Evolutionary conservation across 2,888 invertebrate genomes (phyloP), one percentile per base, ranked within the genome.

Genomic region (Argyra leucocephala): DNA sequence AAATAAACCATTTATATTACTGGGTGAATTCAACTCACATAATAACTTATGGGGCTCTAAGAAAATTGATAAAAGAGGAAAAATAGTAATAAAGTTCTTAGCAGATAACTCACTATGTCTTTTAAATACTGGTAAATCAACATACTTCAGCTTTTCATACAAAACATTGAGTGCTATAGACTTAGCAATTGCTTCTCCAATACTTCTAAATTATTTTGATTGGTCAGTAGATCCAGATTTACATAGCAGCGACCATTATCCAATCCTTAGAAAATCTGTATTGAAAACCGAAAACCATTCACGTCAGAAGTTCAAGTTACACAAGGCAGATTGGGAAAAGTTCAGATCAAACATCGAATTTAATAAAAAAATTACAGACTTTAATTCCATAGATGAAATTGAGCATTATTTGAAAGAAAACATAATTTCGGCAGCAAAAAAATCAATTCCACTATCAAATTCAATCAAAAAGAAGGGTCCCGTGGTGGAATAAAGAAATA

Each of bases 1-100:
- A 21, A 22, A 21, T 57, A 5, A 3, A 6, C 57, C 57, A 21
- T 57, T 57, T 57, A 57, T 57, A 21, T 4, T 57, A 5, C 9
- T n/a, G n/a, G 63, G 63, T 22, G 63, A 64, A 48, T 66, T 67
- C 36, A 67, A 67, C 36, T 65, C 65, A 21, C 66, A 67, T 58
- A 63, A 63, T 22, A 15, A 4, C 22, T 26, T 61, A 2, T 66
- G 64, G 66, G 66, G 64, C 2, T 66, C 63, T 9, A 37, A 65
- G n/a, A 65, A 37, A 60, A 66, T 36, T 21, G 60, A 61, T 31
- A 61, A 24, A 26, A 62, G 60, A 62, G 63, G 62, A 37, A 64
- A 48, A 63, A 23, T 23, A 10, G 37, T 63, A 18, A 23, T 22
- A 57, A 63, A 57, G 0, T 24, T 57, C 22, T 15, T 57, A n/a